Conservation (phyloP, 1,140 invertebrate species). For the Aphelenchoides fujianensis region DNA sequence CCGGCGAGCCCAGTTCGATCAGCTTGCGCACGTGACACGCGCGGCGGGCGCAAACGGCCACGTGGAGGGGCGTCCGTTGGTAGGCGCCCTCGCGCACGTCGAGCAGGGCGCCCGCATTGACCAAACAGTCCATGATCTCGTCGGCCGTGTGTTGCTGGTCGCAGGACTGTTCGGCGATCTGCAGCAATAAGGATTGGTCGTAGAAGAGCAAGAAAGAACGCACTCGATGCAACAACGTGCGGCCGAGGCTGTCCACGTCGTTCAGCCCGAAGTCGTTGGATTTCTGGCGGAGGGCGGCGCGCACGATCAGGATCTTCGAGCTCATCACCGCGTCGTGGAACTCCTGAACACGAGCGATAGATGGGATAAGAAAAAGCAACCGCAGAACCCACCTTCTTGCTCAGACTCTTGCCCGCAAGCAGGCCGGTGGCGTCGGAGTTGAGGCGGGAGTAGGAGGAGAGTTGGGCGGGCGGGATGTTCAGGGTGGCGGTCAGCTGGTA, state of each 20-base stretch:
- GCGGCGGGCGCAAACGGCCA: neutral
- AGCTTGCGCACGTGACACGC: conserved; percentile 4
- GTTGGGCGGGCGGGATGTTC: neutral
- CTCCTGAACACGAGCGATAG: neutral
- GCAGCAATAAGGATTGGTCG: neutral
- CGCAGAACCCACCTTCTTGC: neutral
- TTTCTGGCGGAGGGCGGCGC: neutral
- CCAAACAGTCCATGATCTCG: neutral
- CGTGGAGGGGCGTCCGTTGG: conserved; percentile 3
- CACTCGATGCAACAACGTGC: neutral
- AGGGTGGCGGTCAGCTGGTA: neutral
- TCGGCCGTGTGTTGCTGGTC: conserved; percentile 16
- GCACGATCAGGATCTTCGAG: neutral
- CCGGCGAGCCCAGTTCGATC: neutral
- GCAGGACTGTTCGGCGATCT: conserved; percentile 2
- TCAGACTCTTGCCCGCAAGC: neutral
- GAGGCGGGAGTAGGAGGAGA: neutral
- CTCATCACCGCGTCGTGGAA: neutral
- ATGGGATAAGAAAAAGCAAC: neutral
- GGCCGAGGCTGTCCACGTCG: neutral
- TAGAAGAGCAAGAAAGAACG: neutral
- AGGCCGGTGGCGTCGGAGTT: neutral
- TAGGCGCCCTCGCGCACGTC: neutral
- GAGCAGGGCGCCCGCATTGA: conserved; percentile 7
- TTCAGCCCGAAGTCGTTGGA: neutral